phyloP scores from a whole-genome alignment of 2,888 invertebrate genomes.

The Erebia epiphron region DNA sequence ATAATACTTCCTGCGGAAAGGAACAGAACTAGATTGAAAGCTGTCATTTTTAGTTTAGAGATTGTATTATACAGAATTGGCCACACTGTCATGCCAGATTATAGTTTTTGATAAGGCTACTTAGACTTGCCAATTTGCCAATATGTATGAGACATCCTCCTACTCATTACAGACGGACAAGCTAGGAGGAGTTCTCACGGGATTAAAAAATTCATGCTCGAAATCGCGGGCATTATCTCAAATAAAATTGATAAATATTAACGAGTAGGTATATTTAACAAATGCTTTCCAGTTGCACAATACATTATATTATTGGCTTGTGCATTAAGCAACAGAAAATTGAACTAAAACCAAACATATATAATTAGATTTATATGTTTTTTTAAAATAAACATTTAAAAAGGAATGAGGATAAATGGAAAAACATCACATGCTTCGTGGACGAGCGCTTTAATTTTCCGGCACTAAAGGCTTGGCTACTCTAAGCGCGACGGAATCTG shows the following conservation, averaged over 20 bases:
- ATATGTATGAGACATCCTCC: too few relatives aligned
- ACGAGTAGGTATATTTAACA: constrained; percentile 11
- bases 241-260: not conserved
- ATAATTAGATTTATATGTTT: not conserved
- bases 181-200: too few relatives aligned
- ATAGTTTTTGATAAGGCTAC: too few relatives aligned
- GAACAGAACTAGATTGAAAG: too few relatives aligned
- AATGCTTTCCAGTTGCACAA: not conserved
- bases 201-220: too few relatives aligned
- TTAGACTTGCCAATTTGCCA: too few relatives aligned
- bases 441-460: not conserved
- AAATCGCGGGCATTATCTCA: not conserved
- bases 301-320: not conserved
- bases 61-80: too few relatives aligned
- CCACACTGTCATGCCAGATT: too few relatives aligned
- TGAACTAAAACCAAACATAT: too few relatives aligned
- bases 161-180: too few relatives aligned
- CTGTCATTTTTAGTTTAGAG: too few relatives aligned
- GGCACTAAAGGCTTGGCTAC: not conserved
- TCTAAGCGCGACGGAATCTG: not conserved
- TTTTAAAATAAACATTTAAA: not conserved
- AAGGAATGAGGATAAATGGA: not conserved
- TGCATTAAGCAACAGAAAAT: not conserved
- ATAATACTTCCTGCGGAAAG: too few relatives aligned
- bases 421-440: not conserved